Base-by-base conservation (phyloP, 2,888 invertebrate genomes). In the Eupithecia subumbrata region DNA sequence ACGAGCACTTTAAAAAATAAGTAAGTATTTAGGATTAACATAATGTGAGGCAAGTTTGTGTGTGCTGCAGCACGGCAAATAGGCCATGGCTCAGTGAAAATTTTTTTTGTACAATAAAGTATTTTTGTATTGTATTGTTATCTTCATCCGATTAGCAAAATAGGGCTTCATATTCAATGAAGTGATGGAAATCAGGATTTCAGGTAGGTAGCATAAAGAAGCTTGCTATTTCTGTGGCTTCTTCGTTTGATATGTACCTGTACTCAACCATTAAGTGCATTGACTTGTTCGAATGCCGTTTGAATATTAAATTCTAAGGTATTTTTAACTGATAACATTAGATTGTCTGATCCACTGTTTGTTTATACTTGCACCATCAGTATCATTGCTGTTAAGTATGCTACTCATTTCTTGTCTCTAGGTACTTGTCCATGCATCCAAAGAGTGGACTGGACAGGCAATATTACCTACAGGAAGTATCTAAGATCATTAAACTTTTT, bases 381-480 rank as follows among this genome's bases (percentile, higher is more conserved):
- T 64, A 60, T 60, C 60, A 25, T 60, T 60, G 34, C 18, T 34
- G 34, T 64, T 64, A 69, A 18, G 45, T 45, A 64, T 34, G 64
- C 73, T 67, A 66, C 70, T 16, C 16, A 73, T 78, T 78, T 76
- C 76, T 75, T 76, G 48, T 43, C 60, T 25, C 25, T 52, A 7
- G 11, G 40, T 40, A 40, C 60, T 69, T 11, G 18, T 56, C 69
- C 64, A 60, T 69, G 37, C 68, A 66, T 63, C 60, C 43, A 64
- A 72, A 48, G 45, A 71, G 71, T 72, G 48, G 64, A 37, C 16
- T 73, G 40, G 67, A 30, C 16, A 67, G 69, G 43, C 16, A 9
- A 34, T 64, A 16, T 34, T 34, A 34, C 52, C n/a, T 52, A 9
- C 64, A 83, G 81, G 82, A 82, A 82, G 80, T 79, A 75, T 80